Evolutionary conservation across 2,888 invertebrate genomes (phyloP).

Genomic region (Tubulanus polymorphus): DNA sequence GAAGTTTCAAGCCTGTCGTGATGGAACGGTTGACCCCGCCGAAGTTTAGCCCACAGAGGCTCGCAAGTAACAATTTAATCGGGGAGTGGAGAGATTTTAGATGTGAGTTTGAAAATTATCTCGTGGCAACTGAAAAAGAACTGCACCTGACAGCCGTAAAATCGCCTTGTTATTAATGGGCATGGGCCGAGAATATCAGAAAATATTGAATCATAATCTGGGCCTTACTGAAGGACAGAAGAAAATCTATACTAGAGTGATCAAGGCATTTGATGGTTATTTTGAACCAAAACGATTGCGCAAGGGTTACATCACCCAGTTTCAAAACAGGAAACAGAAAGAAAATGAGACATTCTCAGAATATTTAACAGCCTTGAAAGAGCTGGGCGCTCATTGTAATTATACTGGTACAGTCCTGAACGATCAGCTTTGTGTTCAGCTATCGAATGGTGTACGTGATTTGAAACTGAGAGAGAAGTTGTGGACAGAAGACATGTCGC

Average conservation of each 20-base stretch:
- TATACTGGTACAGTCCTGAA: neutral
- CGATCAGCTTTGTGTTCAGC: neutral
- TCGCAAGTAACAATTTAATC: no score
- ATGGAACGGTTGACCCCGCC: no score
- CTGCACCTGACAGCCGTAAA: neutral
- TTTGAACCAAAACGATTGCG: neutral
- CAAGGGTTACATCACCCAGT: neutral
- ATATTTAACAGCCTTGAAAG: neutral
- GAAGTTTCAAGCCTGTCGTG: no score
- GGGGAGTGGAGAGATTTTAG: neutral
- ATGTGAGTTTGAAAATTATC: neutral
- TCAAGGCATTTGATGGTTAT: neutral
- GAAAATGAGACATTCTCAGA: neutral
- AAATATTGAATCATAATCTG: neutral
- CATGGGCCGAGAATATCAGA: neutral
- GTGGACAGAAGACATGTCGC: neutral
- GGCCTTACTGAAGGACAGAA: neutral
- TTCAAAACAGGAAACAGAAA: neutral
- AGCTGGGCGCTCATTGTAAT: neutral
- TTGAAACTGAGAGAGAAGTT: neutral
- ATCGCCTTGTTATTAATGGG: neutral
- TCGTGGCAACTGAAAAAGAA: neutral
- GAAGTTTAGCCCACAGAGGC: no score
- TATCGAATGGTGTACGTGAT: neutral
- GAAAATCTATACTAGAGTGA: neutral